Evolutionary conservation across 2,888 invertebrate genomes (phyloP).

Genomic region (Melinopterus prodromus): DNA sequence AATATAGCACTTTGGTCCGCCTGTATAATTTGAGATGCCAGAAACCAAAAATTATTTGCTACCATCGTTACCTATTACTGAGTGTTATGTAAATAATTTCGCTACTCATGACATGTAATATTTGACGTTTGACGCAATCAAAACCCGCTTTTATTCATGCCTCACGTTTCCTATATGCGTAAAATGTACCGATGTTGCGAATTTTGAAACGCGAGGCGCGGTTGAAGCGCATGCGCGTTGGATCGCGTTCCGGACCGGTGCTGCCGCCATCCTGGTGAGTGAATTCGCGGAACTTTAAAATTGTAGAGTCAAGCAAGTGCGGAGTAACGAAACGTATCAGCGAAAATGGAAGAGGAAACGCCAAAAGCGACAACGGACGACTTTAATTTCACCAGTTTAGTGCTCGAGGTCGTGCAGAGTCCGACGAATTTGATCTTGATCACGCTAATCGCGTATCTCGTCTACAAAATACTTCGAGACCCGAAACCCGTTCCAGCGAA

Average conservation of each 20-base stretch:
- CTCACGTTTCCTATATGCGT: too few species aligned
- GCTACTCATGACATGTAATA: not conserved
- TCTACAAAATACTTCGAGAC: slow-evolving; percentile 78
- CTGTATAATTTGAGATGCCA: too few species aligned
- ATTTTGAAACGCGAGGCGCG: not conserved
- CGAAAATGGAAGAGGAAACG: slow-evolving; percentile 55
- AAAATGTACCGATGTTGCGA: too few species aligned
- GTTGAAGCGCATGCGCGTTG: not conserved
- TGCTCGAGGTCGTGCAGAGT: slow-evolving; percentile 72
- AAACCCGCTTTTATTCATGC: not conserved
- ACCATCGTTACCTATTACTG: not conserved
- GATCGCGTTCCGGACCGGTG: not conserved
- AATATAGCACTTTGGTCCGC: too few species aligned
- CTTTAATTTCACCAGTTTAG: slow-evolving; percentile 58
- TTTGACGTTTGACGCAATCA: not conserved
- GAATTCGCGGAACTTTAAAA: slow-evolving; percentile 15
- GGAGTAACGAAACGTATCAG: slow-evolving; percentile 17
- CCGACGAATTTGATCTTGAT: slow-evolving; percentile 77
- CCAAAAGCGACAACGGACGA: slow-evolving; percentile 36
- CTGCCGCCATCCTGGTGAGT: slow-evolving; percentile 15
- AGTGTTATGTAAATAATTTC: not conserved
- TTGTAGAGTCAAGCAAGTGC: slow-evolving; percentile 21
- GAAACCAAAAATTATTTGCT: too few species aligned
- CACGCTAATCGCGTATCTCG: slow-evolving; percentile 72
- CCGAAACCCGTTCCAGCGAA: slow-evolving; percentile 59